Percentiles rank a stretch among this genome's conserved stretches.
Evolutionary conservation across 2,113 vertebrate species (phyloP).

Genomic region (Equus quagga): DNA sequence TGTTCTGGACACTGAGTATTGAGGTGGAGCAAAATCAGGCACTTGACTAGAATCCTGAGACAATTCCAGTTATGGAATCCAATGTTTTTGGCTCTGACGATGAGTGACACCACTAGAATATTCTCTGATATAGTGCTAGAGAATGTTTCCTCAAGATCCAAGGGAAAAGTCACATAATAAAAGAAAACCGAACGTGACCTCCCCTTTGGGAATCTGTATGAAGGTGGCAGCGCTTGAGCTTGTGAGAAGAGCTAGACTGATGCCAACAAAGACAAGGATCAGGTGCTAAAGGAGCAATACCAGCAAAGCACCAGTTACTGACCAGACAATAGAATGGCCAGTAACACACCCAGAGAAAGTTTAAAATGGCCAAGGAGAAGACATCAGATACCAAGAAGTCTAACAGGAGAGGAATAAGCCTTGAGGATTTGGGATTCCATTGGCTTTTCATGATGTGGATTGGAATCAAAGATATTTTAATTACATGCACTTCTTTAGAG

Average conservation of each 20-base stretch:
- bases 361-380: background rate
- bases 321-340: background rate
- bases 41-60: background rate
- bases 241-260: background rate
- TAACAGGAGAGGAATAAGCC: background rate
- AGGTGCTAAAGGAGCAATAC: background rate
- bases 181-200: background rate
- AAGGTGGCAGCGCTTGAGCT: accelerated
- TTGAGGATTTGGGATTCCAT: background rate
- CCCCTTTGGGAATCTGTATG: background rate
- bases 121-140: background rate
- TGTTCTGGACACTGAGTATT: accelerated
- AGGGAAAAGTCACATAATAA: background rate
- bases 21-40: background rate
- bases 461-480: background rate
- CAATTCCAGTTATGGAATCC: background rate
- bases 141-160: background rate
- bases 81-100: background rate
- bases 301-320: background rate
- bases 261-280: background rate
- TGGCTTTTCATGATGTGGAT: background rate
- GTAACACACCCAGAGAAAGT: background rate
- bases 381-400: background rate
- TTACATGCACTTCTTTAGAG: background rate
- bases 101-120: background rate